phyloP scores from a whole-genome alignment of 2,797 vertebrate genomes.

The Neostethus bicornis region DNA sequence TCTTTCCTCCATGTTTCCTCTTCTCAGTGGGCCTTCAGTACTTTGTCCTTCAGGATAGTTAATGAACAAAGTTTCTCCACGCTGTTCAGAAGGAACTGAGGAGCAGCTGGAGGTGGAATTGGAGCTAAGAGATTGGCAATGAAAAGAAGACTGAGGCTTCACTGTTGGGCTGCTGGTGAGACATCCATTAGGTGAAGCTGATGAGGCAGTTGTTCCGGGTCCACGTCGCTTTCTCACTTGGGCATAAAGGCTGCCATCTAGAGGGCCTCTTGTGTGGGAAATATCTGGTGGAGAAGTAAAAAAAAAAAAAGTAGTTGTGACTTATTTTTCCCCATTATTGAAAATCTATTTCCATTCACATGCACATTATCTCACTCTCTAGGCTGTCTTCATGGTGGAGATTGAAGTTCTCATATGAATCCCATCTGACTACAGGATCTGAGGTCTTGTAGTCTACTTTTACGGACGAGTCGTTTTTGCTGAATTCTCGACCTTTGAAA shows the following conservation, averaged over 20 bases:
- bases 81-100: constrained; percentile 71
- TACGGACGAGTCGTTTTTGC: constrained; percentile 78
- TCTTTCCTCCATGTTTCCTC: constrained; percentile 27
- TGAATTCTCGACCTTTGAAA: constrained; percentile 74
- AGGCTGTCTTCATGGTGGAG: constrained; percentile 86
- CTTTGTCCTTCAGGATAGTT: constrained; percentile 63
- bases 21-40: constrained; percentile 27
- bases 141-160: constrained; percentile 53
- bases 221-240: constrained; percentile 85
- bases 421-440: constrained; percentile 87
- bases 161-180: constrained; percentile 70
- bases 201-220: constrained; percentile 62
- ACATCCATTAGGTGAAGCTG: constrained; percentile 65
- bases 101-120: constrained; percentile 76
- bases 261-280: constrained; percentile 86
- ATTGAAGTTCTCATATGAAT: constrained; percentile 93
- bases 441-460: constrained; percentile 83
- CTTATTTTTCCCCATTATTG: not conserved
- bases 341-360: not conserved
- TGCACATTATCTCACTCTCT: constrained; percentile 78
- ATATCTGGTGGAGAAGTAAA: constrained; percentile 72
- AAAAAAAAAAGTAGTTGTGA: not conserved
- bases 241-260: constrained; percentile 92
- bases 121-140: constrained; percentile 64
- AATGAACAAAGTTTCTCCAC: constrained; percentile 49